phyloP scores from a whole-genome alignment of 2,888 invertebrate species.

The Macropis europaea region DNA sequence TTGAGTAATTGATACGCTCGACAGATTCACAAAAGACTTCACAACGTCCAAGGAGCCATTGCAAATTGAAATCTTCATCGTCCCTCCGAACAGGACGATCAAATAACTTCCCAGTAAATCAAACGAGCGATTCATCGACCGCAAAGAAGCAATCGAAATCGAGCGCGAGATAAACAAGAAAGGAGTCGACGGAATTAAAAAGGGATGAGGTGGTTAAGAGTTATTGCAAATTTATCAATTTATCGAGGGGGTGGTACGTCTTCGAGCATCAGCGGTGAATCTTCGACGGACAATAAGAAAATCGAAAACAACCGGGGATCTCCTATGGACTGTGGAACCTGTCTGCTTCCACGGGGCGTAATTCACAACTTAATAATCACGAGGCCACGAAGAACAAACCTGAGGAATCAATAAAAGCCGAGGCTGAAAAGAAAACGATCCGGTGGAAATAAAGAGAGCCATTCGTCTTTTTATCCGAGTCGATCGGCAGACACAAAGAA shows the following conservation, averaged over 20 bases:
- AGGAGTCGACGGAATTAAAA: not conserved
- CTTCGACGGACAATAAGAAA: not conserved
- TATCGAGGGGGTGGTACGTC: not conserved
- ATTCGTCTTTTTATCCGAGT: slow-evolving; percentile 24
- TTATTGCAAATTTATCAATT: slow-evolving; percentile 13
- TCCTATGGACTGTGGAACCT: slow-evolving; percentile 9
- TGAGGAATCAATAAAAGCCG: slow-evolving; percentile 24
- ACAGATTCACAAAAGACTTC: no score
- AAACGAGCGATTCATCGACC: not conserved
- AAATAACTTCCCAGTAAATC: not conserved
- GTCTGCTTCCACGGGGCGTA: slow-evolving; percentile 28
- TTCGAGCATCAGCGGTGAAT: no score
- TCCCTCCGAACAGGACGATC: no score
- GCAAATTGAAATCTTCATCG: no score
- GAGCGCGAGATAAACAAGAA: not conserved
- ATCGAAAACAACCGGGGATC: slow-evolving; percentile 26
- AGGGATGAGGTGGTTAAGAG: not conserved
- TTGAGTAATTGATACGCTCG: no score
- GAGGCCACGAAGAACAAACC: slow-evolving; percentile 19
- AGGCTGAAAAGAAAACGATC: not conserved
- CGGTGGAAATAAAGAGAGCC: slow-evolving; percentile 5
- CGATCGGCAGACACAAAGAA: slow-evolving; percentile 49
- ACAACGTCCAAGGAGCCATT: no score
- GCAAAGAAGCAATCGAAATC: not conserved
- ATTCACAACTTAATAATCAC: slow-evolving; percentile 30